Evolutionary conservation across 2,888 invertebrate species (phyloP).

Genomic region (Drosophila ustulata): DNA sequence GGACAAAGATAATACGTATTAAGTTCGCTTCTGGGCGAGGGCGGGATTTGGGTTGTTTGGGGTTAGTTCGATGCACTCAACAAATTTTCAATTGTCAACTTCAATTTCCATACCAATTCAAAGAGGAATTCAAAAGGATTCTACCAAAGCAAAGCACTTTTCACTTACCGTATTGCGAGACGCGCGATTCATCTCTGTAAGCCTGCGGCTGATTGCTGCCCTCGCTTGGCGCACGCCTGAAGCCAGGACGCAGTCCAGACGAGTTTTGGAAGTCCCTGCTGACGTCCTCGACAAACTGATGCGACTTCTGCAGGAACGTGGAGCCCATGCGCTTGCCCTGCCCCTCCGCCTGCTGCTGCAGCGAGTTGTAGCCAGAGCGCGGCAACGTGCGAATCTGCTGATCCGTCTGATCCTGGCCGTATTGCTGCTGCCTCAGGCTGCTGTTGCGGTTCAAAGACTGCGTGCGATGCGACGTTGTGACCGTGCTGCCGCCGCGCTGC

Average conservation of each 20-base stretch:
- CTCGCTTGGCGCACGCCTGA: conserved; percentile 84
- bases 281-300: conserved; percentile 89
- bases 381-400: conserved; percentile 86
- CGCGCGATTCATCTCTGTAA: conserved; percentile 89
- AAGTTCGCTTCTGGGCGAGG: conserved; percentile 18
- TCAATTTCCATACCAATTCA: conserved; percentile 59
- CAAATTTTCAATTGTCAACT: conserved; percentile 58
- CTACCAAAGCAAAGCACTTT: conserved; percentile 3
- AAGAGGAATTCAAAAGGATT: conserved; percentile 31
- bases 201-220: conserved; percentile 87
- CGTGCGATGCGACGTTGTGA: conserved; percentile 71
- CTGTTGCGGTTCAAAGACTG: conserved; percentile 82
- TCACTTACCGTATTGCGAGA: conserved; percentile 89
- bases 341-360: conserved; percentile 85
- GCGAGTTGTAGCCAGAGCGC: conserved; percentile 86
- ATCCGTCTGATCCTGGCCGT: conserved; percentile 61
- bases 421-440: conserved; percentile 68
- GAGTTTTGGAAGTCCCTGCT: conserved; percentile 86
- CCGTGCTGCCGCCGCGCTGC: conserved; percentile 74
- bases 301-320: conserved; percentile 89
- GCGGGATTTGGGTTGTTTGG: conserved; percentile 1
- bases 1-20: conserved; percentile 15
- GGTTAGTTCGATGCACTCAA: conserved; percentile 58
- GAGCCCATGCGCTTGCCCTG: conserved; percentile 89
- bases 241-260: conserved; percentile 82